Conservation (phyloP, 2,113 vertebrate genomes). For the Lynx canadensis region DNA sequence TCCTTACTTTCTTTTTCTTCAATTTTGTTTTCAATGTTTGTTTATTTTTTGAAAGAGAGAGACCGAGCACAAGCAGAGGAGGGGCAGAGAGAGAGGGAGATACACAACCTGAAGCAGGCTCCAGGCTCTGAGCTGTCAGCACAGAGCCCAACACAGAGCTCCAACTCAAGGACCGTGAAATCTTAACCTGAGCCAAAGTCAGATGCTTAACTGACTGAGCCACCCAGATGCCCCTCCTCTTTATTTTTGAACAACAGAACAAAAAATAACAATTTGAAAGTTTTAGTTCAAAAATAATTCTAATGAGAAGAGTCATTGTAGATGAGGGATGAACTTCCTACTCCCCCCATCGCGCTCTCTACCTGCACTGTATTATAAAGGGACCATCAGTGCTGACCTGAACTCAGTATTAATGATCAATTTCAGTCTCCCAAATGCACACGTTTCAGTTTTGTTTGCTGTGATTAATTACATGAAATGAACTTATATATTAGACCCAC, state of each 20-base stretch:
- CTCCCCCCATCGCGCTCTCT: neutral
- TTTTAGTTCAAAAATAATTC: neutral
- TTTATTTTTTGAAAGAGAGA: too few species aligned
- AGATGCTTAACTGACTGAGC: too few species aligned
- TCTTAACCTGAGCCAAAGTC: too few species aligned
- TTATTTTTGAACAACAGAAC: neutral
- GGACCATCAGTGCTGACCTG: neutral
- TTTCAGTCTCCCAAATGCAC: neutral
- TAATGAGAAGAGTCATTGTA: neutral
- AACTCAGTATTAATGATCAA: neutral
- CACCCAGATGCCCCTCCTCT: neutral
- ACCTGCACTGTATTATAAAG: neutral
- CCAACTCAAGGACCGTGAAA: too few species aligned
- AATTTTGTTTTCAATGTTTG: too few species aligned
- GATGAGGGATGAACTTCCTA: neutral
- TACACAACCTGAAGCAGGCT: too few species aligned
- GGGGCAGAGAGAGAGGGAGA: too few species aligned
- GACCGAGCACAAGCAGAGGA: too few species aligned
- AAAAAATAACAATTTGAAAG: neutral
- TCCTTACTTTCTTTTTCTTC: neutral
- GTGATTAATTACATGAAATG: neutral
- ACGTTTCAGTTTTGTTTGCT: conserved; percentile 15
- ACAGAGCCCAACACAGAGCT: too few species aligned
- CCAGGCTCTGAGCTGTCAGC: too few species aligned
- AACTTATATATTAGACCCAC: neutral